A percentile compares a stretch with the other conserved stretches of the same genome.
These are phyloP conservation scores for Antheraea assamensis DNA, from an alignment of 2,888 invertebrate genomes.

Conservation along the genomic window DNA sequence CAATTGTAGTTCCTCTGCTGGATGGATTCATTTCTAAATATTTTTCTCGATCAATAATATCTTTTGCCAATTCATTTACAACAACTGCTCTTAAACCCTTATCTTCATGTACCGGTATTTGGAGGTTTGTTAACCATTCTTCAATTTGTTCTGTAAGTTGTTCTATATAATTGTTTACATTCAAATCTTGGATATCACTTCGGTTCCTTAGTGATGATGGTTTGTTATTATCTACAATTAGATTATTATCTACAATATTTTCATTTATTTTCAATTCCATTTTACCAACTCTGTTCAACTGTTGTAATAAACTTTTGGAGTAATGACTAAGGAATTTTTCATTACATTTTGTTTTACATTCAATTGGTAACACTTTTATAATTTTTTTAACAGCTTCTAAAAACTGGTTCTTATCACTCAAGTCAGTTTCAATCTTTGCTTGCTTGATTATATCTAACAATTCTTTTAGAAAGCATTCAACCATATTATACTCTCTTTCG, in stretches of 20 bases:
- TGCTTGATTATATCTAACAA: neutral
- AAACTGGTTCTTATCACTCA: neutral
- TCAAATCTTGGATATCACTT: neutral
- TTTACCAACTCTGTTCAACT: neutral
- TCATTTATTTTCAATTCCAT: neutral
- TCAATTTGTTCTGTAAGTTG: conserved; percentile 26
- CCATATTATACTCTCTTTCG: conserved; percentile 1
- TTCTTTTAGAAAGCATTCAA: neutral
- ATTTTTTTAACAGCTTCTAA: conserved; percentile 9
- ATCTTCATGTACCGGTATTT: conserved; percentile 27
- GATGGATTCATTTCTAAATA: conserved; percentile 27
- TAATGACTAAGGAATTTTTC: neutral
- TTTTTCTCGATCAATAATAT: conserved; percentile 34
- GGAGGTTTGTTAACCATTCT: conserved; percentile 30
- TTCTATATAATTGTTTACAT: conserved; percentile 20
- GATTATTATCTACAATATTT: neutral
- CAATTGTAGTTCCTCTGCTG: conserved; percentile 25
- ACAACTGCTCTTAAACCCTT: conserved; percentile 26
- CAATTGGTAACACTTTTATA: conserved; percentile 7
- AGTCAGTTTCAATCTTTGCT: neutral
- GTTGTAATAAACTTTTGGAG: conserved; percentile 3
- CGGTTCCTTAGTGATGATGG: neutral
- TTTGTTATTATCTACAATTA: neutral
- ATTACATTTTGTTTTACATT: conserved; percentile 2
- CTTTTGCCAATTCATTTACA: conserved; percentile 32